Evolutionary conservation across 2,113 vertebrate species (phyloP), one percentile per base, ranked within the genome.

Genomic region (Agapornis roseicollis): DNA sequence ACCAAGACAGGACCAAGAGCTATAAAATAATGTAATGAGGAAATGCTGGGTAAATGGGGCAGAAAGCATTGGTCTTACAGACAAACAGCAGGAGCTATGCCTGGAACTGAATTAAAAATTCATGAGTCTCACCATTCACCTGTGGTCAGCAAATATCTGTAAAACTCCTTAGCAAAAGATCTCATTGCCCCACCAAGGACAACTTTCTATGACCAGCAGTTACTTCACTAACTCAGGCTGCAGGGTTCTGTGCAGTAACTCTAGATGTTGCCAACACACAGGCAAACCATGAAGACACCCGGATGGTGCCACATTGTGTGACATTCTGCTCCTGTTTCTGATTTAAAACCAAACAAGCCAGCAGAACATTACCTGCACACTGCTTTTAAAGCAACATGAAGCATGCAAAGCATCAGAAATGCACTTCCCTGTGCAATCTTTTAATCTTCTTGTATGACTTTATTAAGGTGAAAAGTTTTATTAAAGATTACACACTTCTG

Each of bases 401-500:
- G 7, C 10, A 55, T 13, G 4, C 17, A 65, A 68, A 80, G 29
- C 58, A 79, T 4, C 2, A 1, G 17, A 46, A 81, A n/a, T 24
- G 13, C 10, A n/a, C 25, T 82, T 85, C 33, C 55, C 20, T 35
- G 6, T 58, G 19, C 23, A 42, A 55, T 41, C 29, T 58, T 80
- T 73, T 63, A 58, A 39, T 1, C 3, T 0, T 0, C 8, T 77
- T 55, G 6, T 25, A 50, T 55, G 25, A 29, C 19, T 72, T 41
- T 39, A 29, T 72, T 64, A 16, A 3, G 3, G 20, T 76, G 47
- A 25, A 79, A 58, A 6, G 27, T 79, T 85, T 66, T 39, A 29
- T 74, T 50, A 39, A 72, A 60, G 16, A 17, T 12, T 17, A 8
- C 3, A 2, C 5, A 7, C 13, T 68, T n/a, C 33, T 72, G 65